Evolutionary conservation across 2,797 vertebrate species (phyloP), one percentile per base, ranked within the genome.

Genomic region (Sebastes matsubarae): DNA sequence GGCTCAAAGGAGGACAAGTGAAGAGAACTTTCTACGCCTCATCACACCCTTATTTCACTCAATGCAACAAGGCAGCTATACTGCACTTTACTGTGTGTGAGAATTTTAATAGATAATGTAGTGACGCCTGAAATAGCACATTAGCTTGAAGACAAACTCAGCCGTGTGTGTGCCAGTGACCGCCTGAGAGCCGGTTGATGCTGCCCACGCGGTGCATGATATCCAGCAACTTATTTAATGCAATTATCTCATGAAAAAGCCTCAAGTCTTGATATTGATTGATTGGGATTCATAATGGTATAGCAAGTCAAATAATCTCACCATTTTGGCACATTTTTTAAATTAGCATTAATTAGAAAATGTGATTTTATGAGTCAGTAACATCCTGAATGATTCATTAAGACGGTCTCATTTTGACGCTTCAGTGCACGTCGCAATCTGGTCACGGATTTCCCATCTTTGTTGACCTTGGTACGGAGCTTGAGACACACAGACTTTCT

Each of bases 41-140:
- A 78, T 78, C 78, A 69, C 74, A 66, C 59, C 27, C 27, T 70
- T 55, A 74, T 79, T 68, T 66, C 61, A 54, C 70, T 36, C 30
- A 29, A 73, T 77, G 20, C 74, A 80, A 75, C 65, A 67, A 60
- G 77, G 77, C 79, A 84, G 72, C 73, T 57, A 9, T 34, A 34
- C 50, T 61, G 55, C 64, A 65, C 57, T 75, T 27, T 71, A 24
- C 42, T 50, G 72, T 14, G 27, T 22, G 72, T 55, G 59, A 75
- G 72, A 64, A 75, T 81, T 73, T 86, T 61, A 87, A 85, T 83
- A 76, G 58, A 73, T 87, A 83, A 89, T 81, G 76, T 22, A 18
- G 72, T 2, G 55, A 58, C 3, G 79, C 79, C 75, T 80, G 78
- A 85, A 89, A 73, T 79, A 80, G 71, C 73, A 76, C 52, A 73